These are phyloP conservation scores for Drosophila anceps DNA, from an alignment of 2,888 invertebrate genomes.

Conservation along the genomic window DNA sequence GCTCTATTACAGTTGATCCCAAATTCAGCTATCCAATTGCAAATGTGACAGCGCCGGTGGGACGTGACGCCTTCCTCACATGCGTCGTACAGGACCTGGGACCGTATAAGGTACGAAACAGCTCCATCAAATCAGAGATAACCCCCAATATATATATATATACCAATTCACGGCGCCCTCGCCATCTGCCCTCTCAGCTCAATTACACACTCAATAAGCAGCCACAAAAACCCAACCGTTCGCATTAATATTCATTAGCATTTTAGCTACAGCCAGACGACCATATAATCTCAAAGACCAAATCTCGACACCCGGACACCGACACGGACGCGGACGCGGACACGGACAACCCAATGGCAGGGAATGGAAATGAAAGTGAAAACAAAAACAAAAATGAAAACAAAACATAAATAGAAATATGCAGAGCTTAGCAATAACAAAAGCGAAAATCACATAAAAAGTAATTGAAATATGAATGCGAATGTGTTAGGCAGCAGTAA, in stretches of 20 bases:
- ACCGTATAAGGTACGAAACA: constrained; percentile 88
- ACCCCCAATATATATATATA: background rate
- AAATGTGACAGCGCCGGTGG: constrained; percentile 89
- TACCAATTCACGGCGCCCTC: constrained; percentile 2
- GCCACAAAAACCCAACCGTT: constrained; percentile 57
- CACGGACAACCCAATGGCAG: constrained; percentile 32
- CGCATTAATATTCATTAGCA: constrained; percentile 80
- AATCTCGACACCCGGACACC: constrained; percentile 70
- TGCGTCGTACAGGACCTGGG: constrained; percentile 90
- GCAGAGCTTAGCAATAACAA: constrained; percentile 72
- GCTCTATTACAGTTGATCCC: constrained; percentile 87
- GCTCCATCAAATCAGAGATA: constrained; percentile 45
- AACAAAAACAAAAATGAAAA: constrained; percentile 66
- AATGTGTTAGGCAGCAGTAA: constrained; percentile 53
- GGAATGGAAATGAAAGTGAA: constrained; percentile 70
- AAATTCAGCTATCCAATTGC: constrained; percentile 89
- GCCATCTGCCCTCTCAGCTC: constrained; percentile 42
- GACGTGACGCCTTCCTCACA: constrained; percentile 89
- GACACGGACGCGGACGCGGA: constrained; percentile 54
- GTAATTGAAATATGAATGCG: constrained; percentile 81
- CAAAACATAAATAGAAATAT: constrained; percentile 71
- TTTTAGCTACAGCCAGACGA: constrained; percentile 52
- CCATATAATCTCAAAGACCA: constrained; percentile 71
- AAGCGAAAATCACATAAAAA: constrained; percentile 79
- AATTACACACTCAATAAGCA: constrained; percentile 80